Percentiles rank a stretch among this genome's conserved stretches.
Conservation (phyloP, 2,888 invertebrate genomes). For the Acleris literana region DNA sequence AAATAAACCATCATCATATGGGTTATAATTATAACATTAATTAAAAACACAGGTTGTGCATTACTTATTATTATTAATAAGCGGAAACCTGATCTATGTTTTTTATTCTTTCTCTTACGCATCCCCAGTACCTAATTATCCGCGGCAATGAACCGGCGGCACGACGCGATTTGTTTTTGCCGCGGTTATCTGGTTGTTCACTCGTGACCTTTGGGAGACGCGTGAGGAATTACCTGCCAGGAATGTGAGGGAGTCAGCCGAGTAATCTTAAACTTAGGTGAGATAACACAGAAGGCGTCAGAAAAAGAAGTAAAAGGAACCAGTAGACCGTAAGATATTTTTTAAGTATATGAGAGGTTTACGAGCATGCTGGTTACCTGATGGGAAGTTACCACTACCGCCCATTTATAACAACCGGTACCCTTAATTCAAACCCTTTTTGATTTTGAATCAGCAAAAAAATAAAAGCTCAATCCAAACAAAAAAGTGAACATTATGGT, state of each 20-base stretch:
- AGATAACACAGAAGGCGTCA: constrained; percentile 3
- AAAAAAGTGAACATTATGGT: no score
- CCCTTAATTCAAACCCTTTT: no score
- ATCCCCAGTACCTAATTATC: constrained; percentile 69
- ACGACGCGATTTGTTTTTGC: constrained; percentile 51
- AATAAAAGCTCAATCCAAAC: no score
- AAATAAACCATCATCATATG: no score
- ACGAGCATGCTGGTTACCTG: no score
- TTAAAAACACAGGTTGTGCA: background rate
- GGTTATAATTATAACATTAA: no score
- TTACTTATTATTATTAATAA: background rate
- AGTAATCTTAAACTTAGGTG: constrained; percentile 6
- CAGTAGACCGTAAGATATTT: no score
- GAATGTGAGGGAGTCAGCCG: constrained; percentile 38
- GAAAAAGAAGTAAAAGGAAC: background rate
- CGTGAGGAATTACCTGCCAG: constrained; percentile 52
- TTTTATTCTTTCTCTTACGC: constrained; percentile 53
- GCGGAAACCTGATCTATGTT: constrained; percentile 3
- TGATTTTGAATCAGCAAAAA: no score
- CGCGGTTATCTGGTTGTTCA: constrained; percentile 71
- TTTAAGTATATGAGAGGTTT: no score
- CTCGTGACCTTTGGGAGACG: constrained; percentile 75
- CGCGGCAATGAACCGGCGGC: constrained; percentile 63
- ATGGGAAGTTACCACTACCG: no score
- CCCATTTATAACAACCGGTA: no score